phyloP scores from a whole-genome alignment of 2,888 invertebrate species.

The Microctonus brassicae region DNA sequence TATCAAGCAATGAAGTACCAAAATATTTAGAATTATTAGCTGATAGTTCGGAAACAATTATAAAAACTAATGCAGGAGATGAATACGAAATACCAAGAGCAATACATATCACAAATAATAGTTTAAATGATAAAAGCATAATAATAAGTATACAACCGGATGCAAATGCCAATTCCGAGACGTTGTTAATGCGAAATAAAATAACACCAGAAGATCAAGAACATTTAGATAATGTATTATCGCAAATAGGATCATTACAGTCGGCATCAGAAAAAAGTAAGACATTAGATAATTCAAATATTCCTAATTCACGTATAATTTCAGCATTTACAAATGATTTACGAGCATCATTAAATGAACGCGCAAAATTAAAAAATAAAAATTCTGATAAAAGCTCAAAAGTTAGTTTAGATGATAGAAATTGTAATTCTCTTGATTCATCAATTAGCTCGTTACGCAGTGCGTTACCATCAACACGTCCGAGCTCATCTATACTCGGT shows the following conservation, averaged over 20 bases:
- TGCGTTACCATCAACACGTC: conserved; percentile 54
- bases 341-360: conserved; percentile 57
- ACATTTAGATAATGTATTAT: conserved; percentile 40
- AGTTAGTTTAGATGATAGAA: conserved; percentile 55
- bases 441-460: conserved; percentile 47
- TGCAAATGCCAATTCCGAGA: conserved; percentile 1
- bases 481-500: conserved; percentile 60
- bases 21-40: conserved; percentile 80
- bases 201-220: conserved; percentile 37
- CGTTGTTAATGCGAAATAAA: conserved; percentile 13
- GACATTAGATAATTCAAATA: conserved; percentile 55
- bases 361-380: conserved; percentile 51
- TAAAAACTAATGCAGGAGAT: conserved; percentile 69
- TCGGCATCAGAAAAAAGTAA: conserved; percentile 59
- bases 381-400: conserved; percentile 52
- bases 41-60: conserved; percentile 68
- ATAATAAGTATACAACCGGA: conserved; percentile 24
- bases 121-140: conserved; percentile 40
- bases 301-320: conserved; percentile 43
- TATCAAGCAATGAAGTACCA: conserved; percentile 62
- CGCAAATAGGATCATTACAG: conserved; percentile 54
- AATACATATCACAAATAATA: conserved; percentile 50
- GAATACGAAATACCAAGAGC: conserved; percentile 78
- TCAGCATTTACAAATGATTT: conserved; percentile 56
- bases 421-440: conserved; percentile 55